phyloP scores from a whole-genome alignment of 1,140 invertebrate genomes.

The Diuraphis noxia region DNA sequence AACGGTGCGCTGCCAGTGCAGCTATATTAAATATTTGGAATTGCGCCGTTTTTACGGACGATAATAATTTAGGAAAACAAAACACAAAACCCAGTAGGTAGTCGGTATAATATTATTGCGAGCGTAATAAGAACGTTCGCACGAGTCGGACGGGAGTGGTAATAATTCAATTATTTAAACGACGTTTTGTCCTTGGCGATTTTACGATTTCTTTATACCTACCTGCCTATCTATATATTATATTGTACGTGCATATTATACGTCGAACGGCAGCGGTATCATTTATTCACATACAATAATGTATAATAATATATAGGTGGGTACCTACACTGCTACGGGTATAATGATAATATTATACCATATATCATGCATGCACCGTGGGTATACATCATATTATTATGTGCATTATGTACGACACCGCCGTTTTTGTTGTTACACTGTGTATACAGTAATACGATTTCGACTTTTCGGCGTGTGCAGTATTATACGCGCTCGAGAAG shows the following conservation, averaged over 20 bases:
- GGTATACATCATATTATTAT: neutral
- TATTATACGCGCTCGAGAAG: neutral
- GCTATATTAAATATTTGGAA: neutral
- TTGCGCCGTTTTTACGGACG: neutral
- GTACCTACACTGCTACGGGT: neutral
- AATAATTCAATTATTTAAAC: slow-evolving; percentile 4
- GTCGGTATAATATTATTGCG: neutral
- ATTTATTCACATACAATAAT: neutral
- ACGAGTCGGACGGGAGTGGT: neutral
- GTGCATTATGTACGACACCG: neutral
- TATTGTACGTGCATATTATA: neutral
- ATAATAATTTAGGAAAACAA: neutral
- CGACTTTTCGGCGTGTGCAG: neutral
- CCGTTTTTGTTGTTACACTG: neutral
- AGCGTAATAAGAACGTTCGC: neutral
- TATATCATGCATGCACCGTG: neutral
- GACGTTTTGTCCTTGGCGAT: neutral
- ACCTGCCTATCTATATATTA: neutral
- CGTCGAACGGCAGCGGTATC: neutral
- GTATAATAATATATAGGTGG: neutral
- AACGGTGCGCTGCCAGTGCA: neutral
- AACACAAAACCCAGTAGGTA: neutral
- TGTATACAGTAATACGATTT: neutral
- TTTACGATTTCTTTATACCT: slow-evolving; percentile 24
- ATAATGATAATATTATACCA: neutral